Base-by-base conservation (phyloP, 2,888 invertebrate species). In the Orchesellides sinensis region DNA sequence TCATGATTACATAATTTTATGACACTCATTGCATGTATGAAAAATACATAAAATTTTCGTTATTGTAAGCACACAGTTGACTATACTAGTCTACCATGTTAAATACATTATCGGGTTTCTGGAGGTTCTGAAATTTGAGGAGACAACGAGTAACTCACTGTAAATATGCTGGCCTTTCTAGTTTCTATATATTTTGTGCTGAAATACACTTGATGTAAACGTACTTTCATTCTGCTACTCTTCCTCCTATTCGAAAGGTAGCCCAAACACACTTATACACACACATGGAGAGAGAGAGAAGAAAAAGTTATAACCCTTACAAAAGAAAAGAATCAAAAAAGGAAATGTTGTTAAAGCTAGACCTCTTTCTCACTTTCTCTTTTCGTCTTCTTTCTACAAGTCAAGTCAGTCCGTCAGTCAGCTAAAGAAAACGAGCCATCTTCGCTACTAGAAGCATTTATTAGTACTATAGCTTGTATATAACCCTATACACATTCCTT, bases 381-480 rank as follows among this genome's bases (percentile, higher is more conserved):
- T 52, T 63, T 74, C 66, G 75, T 66, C 56, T 66, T 54, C 49
- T 23, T 19, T 25, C 61, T 32, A 19, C 35, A 45, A 27, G 19
- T 54, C 72, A 70, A 29, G 25, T 27, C 68, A 65, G 68, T 27
- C 68, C 25, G 21, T 49, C 52, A 47, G 27, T 52, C 69, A 49
- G 32, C 10, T 14, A 69, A 69, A 69, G 32, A 52, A 54, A 69
- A 69, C 66, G 66, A 47, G 66, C 66, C 66, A 68, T 68, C 45
- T 27, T 68, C 66, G 23, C 66, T 49, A n/a, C n/a, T n/a, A n/a
- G n/a, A n/a, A 49, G 29, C 49, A 68, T 27, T 68, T 68, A 47
- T 66, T 66, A n/a, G n/a, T n/a, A n/a, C n/a, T n/a, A n/a, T n/a
- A n/a, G n/a, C n/a, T n/a, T n/a, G n/a, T n/a, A n/a, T n/a, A n/a